Base-by-base conservation (phyloP, 1,140 invertebrate genomes). In the Diuraphis noxia region DNA sequence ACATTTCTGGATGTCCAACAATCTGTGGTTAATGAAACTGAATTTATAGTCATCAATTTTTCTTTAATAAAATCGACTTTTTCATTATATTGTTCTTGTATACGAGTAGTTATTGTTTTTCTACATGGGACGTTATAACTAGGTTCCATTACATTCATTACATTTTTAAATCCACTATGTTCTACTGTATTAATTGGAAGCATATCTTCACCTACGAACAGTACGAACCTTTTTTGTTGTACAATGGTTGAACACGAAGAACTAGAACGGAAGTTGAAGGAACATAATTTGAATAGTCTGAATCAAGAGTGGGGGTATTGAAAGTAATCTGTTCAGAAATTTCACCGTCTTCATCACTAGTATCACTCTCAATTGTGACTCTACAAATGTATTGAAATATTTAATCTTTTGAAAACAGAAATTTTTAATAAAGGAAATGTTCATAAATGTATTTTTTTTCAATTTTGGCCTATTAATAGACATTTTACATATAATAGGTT, bases 1-100 rank as follows among this genome's bases (percentile, higher is more conserved):
- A 85, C n/a, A 19, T 23, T 85, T 85, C 84, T 49, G 43, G 84
- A 85, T 41, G 84, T 85, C 84, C 84, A 85, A 49, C 84, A 85
- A 49, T 85, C 84, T 85, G 84, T 85, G n/a, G 41, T 85, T 34
- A 34, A 85, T 43, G 40, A n/a, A n/a, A 85, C 84, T 85, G 84
- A n/a, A 43, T 85, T 49, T 43, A 85, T 49, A 46, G 41, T 34
- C n/a, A 85, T 13, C 43, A 85, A 36, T 85, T 85, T 85, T 46
- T 43, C 13, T 85, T 85, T 84, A 84, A 85, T 85, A 43, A 13
- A 85, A 85, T 85, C 41, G 25, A 85, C 23, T 85, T 85, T 85
- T 46, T 85, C 41, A n/a, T 41, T 43, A n/a, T 85, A 85, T 85
- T 17, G n/a, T 46, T 10, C 82, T 85, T 85, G 82, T 85, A 85